Evolutionary conservation across 2,888 invertebrate species (phyloP).

Genomic region (Dioctria rufipes): DNA sequence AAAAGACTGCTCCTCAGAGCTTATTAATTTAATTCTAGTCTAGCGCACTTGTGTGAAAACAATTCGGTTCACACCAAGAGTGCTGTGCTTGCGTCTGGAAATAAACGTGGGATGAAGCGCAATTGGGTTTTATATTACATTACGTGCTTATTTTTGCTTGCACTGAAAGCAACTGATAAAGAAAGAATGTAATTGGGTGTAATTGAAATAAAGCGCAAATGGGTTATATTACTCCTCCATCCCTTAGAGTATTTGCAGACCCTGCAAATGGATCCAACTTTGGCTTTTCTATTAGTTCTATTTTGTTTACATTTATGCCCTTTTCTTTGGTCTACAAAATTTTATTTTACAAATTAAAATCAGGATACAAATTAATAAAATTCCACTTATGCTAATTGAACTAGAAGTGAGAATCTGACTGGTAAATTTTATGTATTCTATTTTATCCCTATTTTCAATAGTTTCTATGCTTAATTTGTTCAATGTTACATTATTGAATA

Average conservation of each 20-base stretch:
- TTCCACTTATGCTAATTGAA: not conserved
- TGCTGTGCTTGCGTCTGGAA: no score
- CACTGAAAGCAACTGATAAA: no score
- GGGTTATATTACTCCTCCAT: constrained; percentile 8
- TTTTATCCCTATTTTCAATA: not conserved
- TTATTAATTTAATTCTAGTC: no score
- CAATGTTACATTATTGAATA: not conserved
- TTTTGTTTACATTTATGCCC: not conserved
- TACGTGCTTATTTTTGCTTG: no score
- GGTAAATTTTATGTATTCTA: not conserved
- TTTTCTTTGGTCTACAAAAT: not conserved
- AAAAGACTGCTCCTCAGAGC: no score
- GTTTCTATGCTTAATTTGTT: not conserved
- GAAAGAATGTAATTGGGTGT: no score
- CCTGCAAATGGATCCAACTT: not conserved
- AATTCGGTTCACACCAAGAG: no score
- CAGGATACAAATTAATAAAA: not conserved
- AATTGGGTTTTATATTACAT: no score
- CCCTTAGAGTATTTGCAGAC: not conserved
- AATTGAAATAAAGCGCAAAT: no score
- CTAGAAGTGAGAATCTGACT: not conserved
- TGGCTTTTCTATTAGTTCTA: not conserved
- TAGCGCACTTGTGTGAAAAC: no score
- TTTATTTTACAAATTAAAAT: not conserved
- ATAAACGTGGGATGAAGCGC: no score